Percentiles rank a stretch among this genome's conserved stretches.
Evolutionary conservation across 2,113 vertebrate species (phyloP).

Genomic region (Hydrolagus affinis): DNA sequence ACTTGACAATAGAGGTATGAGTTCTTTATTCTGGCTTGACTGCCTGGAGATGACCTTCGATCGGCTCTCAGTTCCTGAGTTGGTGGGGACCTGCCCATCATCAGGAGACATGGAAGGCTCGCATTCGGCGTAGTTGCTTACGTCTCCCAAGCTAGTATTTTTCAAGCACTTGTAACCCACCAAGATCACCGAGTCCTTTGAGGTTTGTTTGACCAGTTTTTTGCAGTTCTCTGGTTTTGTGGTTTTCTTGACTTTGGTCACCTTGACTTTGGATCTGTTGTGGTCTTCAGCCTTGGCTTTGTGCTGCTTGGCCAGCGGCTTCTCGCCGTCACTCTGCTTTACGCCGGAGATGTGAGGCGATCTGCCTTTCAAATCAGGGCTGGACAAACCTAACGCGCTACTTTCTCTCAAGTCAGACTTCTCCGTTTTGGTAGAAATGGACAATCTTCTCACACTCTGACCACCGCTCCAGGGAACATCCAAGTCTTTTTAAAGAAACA

Average conservation of each 20-base stretch:
- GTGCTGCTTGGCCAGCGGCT: constrained; percentile 56
- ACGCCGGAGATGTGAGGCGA: constrained; percentile 52
- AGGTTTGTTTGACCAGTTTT: constrained; percentile 81
- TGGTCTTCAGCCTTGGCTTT: constrained; percentile 66
- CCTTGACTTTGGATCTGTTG: constrained; percentile 85
- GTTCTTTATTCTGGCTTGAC: constrained; percentile 51
- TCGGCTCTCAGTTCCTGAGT: constrained; percentile 52
- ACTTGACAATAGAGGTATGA: constrained; percentile 49
- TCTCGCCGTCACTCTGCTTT: constrained; percentile 71
- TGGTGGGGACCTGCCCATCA: constrained; percentile 58
- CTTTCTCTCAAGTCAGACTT: constrained; percentile 71
- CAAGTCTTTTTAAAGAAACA: constrained; percentile 62
- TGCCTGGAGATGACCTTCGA: constrained; percentile 58
- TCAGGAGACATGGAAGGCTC: constrained; percentile 55
- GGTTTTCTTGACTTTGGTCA: constrained; percentile 85
- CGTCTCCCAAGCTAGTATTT: constrained; percentile 59
- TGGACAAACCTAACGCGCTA: constrained; percentile 57
- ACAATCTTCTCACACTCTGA: constrained; percentile 66
- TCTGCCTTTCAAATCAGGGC: constrained; percentile 63
- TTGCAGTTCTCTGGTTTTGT: constrained; percentile 85
- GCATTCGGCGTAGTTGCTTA: constrained; percentile 64
- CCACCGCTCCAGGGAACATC: constrained; percentile 85
- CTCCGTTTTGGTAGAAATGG: constrained; percentile 67
- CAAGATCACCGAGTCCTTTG: constrained; percentile 90
- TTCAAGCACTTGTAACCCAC: constrained; percentile 93